Conservation (phyloP, 1,140 invertebrate species). For the Brachionus koreanus region DNA sequence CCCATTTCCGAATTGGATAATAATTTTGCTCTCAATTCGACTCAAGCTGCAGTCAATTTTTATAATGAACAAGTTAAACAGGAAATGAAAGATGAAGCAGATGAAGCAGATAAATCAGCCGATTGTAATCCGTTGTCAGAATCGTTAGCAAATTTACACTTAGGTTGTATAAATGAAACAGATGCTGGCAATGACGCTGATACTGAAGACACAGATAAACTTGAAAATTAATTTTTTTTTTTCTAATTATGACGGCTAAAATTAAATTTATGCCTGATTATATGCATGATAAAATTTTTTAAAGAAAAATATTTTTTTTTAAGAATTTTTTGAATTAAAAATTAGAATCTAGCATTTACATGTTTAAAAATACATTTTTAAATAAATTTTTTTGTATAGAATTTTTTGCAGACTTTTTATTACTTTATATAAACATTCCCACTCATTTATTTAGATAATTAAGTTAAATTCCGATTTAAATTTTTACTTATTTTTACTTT, state of each 20-base stretch:
- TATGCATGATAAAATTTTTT: not conserved
- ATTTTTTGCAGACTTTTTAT: too few relatives aligned
- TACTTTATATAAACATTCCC: too few relatives aligned
- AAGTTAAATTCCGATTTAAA: too few relatives aligned
- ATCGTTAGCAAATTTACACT: conserved; percentile 33
- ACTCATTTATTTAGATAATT: too few relatives aligned
- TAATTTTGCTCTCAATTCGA: not conserved
- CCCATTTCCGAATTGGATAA: conserved; percentile 22
- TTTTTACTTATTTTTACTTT: too few relatives aligned
- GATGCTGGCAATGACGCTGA: conserved; percentile 39
- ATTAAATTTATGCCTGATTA: not conserved
- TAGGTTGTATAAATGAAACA: conserved; percentile 16
- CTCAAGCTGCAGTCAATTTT: conserved; percentile 15
- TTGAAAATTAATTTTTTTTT: not conserved
- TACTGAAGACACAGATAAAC: not conserved
- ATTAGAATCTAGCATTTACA: not conserved
- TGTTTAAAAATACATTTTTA: not conserved
- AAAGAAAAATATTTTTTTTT: not conserved
- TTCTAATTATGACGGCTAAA: not conserved
- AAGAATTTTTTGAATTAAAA: not conserved
- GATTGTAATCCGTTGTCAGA: not conserved
- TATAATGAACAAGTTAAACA: conserved; percentile 34
- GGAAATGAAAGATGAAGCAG: conserved; percentile 28
- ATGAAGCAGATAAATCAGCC: not conserved
- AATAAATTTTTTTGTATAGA: too few relatives aligned